Evolutionary conservation across 2,888 invertebrate species (phyloP), one percentile per base, ranked within the genome.

Genomic region (Napeogenes inachia): DNA sequence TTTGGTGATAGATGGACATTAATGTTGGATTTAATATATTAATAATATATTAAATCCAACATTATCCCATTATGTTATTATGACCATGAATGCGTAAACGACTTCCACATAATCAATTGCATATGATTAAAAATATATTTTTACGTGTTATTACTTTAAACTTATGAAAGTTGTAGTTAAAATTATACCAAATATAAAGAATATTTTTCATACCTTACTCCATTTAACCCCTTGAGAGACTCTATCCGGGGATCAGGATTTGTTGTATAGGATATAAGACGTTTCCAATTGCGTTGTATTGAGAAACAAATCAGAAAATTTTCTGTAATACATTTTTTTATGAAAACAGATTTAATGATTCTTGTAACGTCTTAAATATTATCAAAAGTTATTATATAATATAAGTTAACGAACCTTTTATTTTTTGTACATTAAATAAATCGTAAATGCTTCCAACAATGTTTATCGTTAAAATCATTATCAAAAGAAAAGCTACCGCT

Each of bases 361-460:
- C 30, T 21, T 30, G 6, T 50, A 21, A 21, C 10, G 4, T 21
- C 5, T 21, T 13, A 50, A 13, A 21, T 21, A 13, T 21, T 8
- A 21, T 5, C 5, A 50, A 21, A 50, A 13, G 8, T 5, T 50
- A 8, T 47, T 47, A 47, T 3, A 6, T 2, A 50, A 35, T 6
- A 5, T 5, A 35, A 35, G 6, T 4, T 4, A 10, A 5, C 13
- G 10, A 21, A 50, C 50, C 50, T 50, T 50, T 50, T 2, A 21
- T 50, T 38, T 54, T 54, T n/a, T 32, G 13, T n/a, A 13, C 6
- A 54, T 33, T 50, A 32, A 21, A 50, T 21, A 30, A 8, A 32
- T 68, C 67, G 57, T 84, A 84, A 4, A 78, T 57, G 73, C 79
- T 87, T 73, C 87, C 85, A 61, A 73, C 63, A 58, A 76, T 59